A percentile compares a stretch with the other conserved stretches of the same genome.
Conservation (phyloP, 2,113 vertebrate genomes). For the Pedionomus torquatus region DNA sequence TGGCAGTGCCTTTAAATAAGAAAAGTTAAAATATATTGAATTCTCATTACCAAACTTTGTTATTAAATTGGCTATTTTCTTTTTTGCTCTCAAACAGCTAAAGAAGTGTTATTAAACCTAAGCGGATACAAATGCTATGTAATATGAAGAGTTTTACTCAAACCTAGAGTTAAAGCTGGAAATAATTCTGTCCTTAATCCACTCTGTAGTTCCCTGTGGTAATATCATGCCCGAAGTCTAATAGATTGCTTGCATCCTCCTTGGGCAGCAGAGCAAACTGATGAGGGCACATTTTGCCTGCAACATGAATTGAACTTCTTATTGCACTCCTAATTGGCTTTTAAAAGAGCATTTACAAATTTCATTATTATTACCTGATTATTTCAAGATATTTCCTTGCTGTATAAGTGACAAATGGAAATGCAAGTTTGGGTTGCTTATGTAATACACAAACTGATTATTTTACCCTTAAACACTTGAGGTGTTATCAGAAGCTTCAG, state of each 20-base stretch:
- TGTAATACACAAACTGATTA: not conserved
- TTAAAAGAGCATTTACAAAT: not conserved
- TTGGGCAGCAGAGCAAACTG: not conserved
- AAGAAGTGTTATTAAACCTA: not conserved
- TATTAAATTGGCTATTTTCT: not conserved
- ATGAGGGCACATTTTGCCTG: not conserved
- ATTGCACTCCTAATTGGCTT: not conserved
- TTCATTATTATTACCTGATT: not conserved
- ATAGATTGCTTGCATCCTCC: not conserved
- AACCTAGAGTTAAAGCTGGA: constrained; percentile 1
- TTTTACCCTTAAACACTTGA: not conserved
- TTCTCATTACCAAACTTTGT: not conserved
- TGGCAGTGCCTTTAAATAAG: not conserved
- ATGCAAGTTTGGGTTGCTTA: not conserved
- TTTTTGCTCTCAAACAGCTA: not conserved
- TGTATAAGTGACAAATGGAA: not conserved
- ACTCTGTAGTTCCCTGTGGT: constrained; percentile 5
- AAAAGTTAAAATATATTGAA: not conserved
- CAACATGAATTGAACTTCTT: not conserved
- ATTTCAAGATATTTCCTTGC: not conserved
- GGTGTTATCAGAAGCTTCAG: not conserved
- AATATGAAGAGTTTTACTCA: not conserved
- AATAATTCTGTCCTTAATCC: constrained; percentile 41
- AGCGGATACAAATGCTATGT: not conserved
- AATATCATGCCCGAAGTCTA: not conserved